Base-by-base conservation (phyloP, 2,797 vertebrate species). In the Gallirallus australis region DNA sequence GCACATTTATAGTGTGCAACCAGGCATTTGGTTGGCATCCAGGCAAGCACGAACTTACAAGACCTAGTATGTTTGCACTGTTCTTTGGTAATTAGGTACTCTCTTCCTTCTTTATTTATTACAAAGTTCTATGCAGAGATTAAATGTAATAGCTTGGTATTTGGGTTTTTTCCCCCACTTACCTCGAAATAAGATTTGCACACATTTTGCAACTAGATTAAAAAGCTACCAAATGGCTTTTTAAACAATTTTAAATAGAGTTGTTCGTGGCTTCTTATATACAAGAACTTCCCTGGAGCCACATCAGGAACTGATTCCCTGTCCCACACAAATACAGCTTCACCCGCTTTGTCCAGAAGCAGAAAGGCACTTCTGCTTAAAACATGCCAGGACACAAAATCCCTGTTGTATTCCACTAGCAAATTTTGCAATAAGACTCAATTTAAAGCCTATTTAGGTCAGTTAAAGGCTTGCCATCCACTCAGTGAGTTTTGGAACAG, bases 131-230 rank as follows among this genome's bases (percentile, higher is more conserved):
- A 39, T 35, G 89, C 56, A 87, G 61, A 73, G 63, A 76, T 75
- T 75, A 79, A 56, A 79, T 91, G 66, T 88, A 72, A 76, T 66
- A 86, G 52, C 52, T 76, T 48, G 6, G 28, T 65, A 81, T 91
- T 93, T 64, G 15, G 42, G 42, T 19, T 19, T 0, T 2, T 75
- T 85, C 77, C 93, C 52, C 47, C 40, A 63, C 15, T 86, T 89
- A 92, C 78, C 71, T 91, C 90, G 60, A 89, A 95, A 82, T 50
- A 86, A 82, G 81, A 87, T 86, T 95, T 81, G 50, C 37, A 92
- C 68, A 65, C 57, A 33, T 87, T 85, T 92, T 95, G 72, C 82
- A 89, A 79, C 61, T 65, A 83, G 65, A 85, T 81, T 79, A 61
- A 56, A 89, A 91, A 92, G 30, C 35, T 93, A 60, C n/a, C 83